Conservation (phyloP, 2,888 invertebrate genomes). For the Aspidiotus rigidus region DNA sequence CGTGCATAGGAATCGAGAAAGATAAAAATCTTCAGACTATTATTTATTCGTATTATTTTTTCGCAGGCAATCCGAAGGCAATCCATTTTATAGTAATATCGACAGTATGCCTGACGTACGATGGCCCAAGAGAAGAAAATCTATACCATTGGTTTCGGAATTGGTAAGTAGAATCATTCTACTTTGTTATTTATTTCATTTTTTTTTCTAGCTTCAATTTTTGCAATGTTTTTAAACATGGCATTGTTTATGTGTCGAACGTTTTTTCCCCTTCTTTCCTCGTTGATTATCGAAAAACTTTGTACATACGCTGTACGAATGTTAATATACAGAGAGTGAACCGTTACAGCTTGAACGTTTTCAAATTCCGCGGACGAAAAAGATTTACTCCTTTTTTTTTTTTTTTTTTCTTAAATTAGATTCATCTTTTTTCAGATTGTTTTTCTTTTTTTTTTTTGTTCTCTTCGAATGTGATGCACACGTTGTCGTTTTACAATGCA, state of each 20-base stretch:
- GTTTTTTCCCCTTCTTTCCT: constrained; percentile 1
- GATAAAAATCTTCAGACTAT: too few relatives aligned
- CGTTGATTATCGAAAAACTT: not conserved
- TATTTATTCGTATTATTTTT: not conserved
- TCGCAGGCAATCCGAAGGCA: constrained; percentile 73
- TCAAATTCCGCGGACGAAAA: not conserved
- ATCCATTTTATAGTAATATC: constrained; percentile 98
- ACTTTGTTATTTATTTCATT: too few relatives aligned
- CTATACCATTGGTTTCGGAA: constrained; percentile 96
- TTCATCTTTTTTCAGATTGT: not conserved
- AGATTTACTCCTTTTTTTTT: not conserved
- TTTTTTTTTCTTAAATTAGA: not conserved
- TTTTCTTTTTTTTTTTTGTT: not conserved
- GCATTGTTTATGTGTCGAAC: constrained; percentile 25
- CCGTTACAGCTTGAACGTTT: not conserved
- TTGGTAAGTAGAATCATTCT: constrained; percentile 65
- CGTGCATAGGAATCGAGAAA: too few relatives aligned
- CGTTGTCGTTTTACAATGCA: not conserved
- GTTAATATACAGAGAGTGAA: constrained; percentile 1
- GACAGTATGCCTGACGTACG: constrained; percentile 99
- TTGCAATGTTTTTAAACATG: constrained; percentile 15
- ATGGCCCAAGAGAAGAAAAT: constrained; percentile 71
- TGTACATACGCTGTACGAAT: constrained; percentile 12
- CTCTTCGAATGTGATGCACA: not conserved
- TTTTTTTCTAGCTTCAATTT: constrained; percentile 23